Conservation (phyloP, 1,140 invertebrate genomes). For the Lepidurus apus region DNA sequence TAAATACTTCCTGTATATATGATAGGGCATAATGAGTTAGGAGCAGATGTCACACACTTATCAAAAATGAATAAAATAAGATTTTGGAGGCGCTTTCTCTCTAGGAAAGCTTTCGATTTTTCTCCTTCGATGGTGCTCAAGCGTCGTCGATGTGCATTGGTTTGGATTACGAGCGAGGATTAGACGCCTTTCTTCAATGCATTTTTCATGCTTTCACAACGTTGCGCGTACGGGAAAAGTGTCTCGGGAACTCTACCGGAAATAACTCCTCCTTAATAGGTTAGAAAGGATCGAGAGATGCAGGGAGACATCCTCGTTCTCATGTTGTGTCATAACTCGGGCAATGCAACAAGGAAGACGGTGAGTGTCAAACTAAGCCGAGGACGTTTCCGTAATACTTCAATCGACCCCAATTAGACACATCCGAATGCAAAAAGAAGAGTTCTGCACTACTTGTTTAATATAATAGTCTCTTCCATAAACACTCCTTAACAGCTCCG, state of each 20-base stretch:
- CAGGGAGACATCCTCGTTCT: background rate
- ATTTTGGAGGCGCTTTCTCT: background rate
- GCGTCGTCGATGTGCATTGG: background rate
- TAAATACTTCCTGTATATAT: background rate
- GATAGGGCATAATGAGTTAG: background rate
- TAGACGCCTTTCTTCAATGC: background rate
- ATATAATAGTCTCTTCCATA: background rate
- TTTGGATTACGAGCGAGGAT: background rate
- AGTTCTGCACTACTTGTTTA: background rate
- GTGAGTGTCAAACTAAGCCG: background rate
- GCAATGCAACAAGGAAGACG: background rate
- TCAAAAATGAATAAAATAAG: background rate
- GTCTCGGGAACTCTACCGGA: background rate
- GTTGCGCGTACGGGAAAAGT: background rate
- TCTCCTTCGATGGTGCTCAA: background rate
- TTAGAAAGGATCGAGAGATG: background rate
- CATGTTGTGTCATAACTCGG: background rate
- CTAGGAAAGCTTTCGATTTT: background rate
- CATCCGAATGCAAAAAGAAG: background rate
- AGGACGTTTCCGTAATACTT: background rate
- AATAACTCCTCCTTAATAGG: background rate
- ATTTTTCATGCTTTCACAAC: background rate
- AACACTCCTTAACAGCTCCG: background rate
- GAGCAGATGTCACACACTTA: background rate
- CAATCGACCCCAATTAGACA: background rate